These are phyloP conservation scores for Ariopsis seemanni DNA, from an alignment of 2,113 vertebrate genomes.

Conservation along the genomic window DNA sequence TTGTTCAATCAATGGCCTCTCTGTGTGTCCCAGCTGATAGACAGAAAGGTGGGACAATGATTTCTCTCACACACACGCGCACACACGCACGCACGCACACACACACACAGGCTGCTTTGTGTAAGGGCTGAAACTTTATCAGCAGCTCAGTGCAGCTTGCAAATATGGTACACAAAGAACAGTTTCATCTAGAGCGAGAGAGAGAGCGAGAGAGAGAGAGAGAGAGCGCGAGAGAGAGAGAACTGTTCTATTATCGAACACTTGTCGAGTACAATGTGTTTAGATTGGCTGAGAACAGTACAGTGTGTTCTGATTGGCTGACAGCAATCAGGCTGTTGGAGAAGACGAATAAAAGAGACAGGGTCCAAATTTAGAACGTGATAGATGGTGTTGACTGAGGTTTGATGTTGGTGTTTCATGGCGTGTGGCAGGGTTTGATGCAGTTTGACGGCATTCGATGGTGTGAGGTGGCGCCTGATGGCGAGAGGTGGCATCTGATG, in stretches of 20 bases:
- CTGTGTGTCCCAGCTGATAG: slow-evolving; percentile 13
- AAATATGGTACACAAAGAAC: slow-evolving; percentile 44
- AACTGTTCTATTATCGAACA: neutral
- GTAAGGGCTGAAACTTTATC: slow-evolving; percentile 57
- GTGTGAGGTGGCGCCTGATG: neutral
- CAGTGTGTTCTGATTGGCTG: neutral
- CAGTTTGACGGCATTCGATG: neutral
- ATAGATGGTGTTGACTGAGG: neutral
- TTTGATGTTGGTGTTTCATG: neutral
- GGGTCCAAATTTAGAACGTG: neutral
- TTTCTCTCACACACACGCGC: neutral
- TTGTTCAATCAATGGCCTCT: slow-evolving; percentile 18
- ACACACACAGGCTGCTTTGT: slow-evolving; percentile 54
- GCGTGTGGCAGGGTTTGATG: neutral
- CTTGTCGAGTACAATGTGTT: neutral
- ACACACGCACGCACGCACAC: slow-evolving; percentile 22
- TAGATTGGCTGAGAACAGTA: neutral
- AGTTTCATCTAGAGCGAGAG: slow-evolving; percentile 3
- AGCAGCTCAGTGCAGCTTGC: slow-evolving; percentile 49
- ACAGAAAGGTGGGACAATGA: slow-evolving; percentile 1
- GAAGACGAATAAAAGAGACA: neutral
- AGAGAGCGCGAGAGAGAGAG: neutral
- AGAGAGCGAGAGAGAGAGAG: neutral
- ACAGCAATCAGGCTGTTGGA: neutral
- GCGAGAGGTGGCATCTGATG: neutral